Evolutionary conservation across 2,113 vertebrate species (phyloP).

Genomic region (Clarias magur): DNA sequence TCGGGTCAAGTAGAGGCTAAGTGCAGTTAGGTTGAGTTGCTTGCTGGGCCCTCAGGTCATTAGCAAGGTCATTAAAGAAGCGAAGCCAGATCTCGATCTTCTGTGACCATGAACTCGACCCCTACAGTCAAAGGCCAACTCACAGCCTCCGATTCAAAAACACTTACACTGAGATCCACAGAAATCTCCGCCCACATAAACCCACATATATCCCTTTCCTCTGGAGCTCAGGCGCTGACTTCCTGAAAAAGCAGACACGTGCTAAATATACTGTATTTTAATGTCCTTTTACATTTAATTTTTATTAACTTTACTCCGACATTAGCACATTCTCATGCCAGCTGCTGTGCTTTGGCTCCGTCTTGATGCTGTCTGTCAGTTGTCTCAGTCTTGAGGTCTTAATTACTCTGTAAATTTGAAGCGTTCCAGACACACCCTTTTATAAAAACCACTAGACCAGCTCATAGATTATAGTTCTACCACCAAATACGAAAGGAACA

Average conservation of each 20-base stretch:
- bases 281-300: constrained; percentile 51
- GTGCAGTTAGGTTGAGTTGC: constrained; percentile 62
- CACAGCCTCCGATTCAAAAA: background rate
- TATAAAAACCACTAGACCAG: background rate
- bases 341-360: constrained; percentile 16
- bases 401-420: constrained; percentile 48
- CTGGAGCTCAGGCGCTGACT: constrained; percentile 55
- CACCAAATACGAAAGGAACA: background rate
- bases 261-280: constrained; percentile 47
- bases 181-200: constrained; percentile 44
- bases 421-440: constrained; percentile 1
- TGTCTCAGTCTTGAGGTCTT: constrained; percentile 29
- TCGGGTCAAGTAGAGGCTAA: constrained; percentile 67
- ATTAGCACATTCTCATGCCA: constrained; percentile 22
- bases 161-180: constrained; percentile 22
- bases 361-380: background rate
- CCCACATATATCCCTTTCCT: constrained; percentile 49
- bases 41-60: constrained; percentile 65
- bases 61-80: constrained; percentile 67
- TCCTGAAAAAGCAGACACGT: constrained; percentile 66
- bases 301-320: constrained; percentile 48
- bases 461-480: background rate
- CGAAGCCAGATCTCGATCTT: constrained; percentile 42
- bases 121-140: background rate
- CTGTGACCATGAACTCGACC: constrained; percentile 58